These are phyloP conservation scores for Amphibalanus amphitrite DNA, from an alignment of 1,140 invertebrate genomes.

Conservation along the genomic window DNA sequence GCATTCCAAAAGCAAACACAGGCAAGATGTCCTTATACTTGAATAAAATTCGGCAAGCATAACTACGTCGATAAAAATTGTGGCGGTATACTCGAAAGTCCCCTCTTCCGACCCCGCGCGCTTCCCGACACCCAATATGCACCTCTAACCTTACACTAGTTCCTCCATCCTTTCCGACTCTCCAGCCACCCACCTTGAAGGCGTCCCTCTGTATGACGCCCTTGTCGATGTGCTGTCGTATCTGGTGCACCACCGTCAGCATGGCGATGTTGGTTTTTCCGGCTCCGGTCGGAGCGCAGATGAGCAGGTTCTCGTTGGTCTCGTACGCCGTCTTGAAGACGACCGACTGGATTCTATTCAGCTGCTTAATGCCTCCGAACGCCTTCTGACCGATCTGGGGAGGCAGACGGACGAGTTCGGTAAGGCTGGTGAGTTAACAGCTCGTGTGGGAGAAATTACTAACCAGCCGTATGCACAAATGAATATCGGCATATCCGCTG, in stretches of 20 bases:
- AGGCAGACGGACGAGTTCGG: background rate
- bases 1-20: no score
- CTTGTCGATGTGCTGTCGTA: conserved; percentile 63
- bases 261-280: conserved; percentile 98
- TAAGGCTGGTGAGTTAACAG: no score
- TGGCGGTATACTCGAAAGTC: no score
- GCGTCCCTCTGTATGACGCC: conserved; percentile 69
- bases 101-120: no score
- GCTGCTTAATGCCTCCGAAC: conserved; percentile 63
- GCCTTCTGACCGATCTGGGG: conserved; percentile 56
- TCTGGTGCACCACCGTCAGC: conserved; percentile 73
- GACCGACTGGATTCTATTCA: conserved; percentile 91
- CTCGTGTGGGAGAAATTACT: no score
- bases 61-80: no score
- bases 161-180: no score
- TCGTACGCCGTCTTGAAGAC: conserved; percentile 90
- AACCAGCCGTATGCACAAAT: no score
- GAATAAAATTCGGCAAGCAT: no score
- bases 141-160: conserved; percentile 9
- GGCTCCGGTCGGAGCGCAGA: conserved; percentile 89
- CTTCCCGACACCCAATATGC: no score
- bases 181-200: conserved; percentile 93
- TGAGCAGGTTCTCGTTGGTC: conserved; percentile 90
- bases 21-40: no score
- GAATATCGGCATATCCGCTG: no score